Base-by-base conservation (phyloP, 92 coral and sea anemone species). In the Zoanthus sansibaricus region DNA sequence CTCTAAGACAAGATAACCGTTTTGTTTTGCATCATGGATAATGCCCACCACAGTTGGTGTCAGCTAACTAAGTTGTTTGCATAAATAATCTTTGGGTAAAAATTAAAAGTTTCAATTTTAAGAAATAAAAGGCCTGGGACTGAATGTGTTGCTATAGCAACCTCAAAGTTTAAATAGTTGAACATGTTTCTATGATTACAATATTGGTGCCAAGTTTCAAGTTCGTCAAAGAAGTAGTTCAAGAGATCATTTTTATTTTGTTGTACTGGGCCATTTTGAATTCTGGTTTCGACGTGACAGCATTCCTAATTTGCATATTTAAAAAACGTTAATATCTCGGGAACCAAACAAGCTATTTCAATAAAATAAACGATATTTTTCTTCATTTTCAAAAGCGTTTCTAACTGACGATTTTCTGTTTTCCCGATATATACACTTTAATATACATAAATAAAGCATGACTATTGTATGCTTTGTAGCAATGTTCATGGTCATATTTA, bases 331-430 rank as follows among this genome's bases (percentile, higher is more conserved):
- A 52, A 30, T 16, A 71, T 71, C 75, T 71, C 48, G 46, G 52
- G 48, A 71, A 71, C 75, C 75, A 71, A 71, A 71, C 48, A 71
- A 71, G 75, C 75, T 21, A 9, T 71, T 21, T 71, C 75, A 71
- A 72, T 74, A 74, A 74, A 74, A 74, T 74, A 74, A 74, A 74
- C 58, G 55, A 45, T 15, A 46, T 74, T 74, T 74, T 74, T 74
- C 78, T 42, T 74, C 78, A 74, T 10, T 74, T 74, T 74, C 55
- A 74, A 42, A 74, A 74, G 58, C 78, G 9, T 74, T 74, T 74
- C 78, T 42, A 74, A 12, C 78, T 13, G 78, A 74, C 56, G 58
- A 74, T 74, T 61, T 61, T 61, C 69, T 61, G 69, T 61, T 61
- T 61, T 61, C 69, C 69, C 76, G 72, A 68, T 68, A 72, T 72